phyloP scores from a whole-genome alignment of 2,113 vertebrate genomes.

The Sialia sialis region DNA sequence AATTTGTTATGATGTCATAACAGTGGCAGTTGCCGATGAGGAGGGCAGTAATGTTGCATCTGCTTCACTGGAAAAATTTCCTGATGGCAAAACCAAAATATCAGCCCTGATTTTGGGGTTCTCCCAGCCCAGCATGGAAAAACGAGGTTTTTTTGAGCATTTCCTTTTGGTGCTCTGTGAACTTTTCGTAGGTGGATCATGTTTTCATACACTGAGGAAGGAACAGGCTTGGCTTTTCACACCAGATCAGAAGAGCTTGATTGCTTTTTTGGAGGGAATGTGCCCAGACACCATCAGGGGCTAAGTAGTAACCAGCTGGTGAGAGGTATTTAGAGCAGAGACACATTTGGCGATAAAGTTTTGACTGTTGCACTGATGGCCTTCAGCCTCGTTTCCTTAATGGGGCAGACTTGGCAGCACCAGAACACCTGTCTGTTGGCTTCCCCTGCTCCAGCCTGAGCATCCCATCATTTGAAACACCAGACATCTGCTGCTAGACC shows the following conservation, averaged over 20 bases:
- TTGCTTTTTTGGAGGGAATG: not conserved
- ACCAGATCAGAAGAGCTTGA: not conserved
- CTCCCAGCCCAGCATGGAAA: not conserved
- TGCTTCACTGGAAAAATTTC: not conserved
- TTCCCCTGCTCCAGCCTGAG: not conserved
- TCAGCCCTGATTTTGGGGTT: not conserved
- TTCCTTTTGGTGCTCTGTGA: not conserved
- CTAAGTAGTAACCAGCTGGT: slow-evolving; percentile 38
- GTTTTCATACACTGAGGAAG: not conserved
- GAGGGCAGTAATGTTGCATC: not conserved
- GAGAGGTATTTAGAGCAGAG: slow-evolving; percentile 20
- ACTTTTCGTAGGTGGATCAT: not conserved
- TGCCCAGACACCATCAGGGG: slow-evolving; percentile 2
- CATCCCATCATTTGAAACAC: not conserved
- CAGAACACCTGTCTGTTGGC: slow-evolving; percentile 9
- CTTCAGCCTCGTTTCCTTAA: not conserved
- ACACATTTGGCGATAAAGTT: not conserved
- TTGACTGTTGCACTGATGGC: slow-evolving; percentile 7
- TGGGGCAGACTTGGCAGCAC: not conserved
- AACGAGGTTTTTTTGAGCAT: not conserved
- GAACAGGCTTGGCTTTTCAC: not conserved
- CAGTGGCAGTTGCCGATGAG: not conserved
- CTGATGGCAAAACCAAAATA: not conserved
- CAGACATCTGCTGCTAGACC: not conserved
- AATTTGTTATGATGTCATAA: not conserved